Conservation (phyloP, 2,113 vertebrate genomes). For the Hepsetus odoe region DNA sequence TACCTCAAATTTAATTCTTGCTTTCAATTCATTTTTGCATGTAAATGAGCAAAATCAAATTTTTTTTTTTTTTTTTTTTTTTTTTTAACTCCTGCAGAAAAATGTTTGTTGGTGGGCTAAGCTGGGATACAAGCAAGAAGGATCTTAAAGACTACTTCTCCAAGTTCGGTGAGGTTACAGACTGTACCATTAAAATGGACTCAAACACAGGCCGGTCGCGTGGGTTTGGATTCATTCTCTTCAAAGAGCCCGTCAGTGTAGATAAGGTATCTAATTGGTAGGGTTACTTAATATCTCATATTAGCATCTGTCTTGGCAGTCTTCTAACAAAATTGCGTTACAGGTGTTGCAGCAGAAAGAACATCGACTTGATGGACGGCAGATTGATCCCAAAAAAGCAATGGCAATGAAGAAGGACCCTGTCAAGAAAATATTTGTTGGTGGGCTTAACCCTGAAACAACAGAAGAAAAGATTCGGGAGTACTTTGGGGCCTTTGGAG, state of each 20-base stretch:
- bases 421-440: constrained; percentile 98
- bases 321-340: background rate
- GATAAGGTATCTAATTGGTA: constrained; percentile 72
- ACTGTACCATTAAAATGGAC: constrained; percentile 99
- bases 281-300: background rate
- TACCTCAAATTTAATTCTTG: too few relatives aligned
- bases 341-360: constrained; percentile 98
- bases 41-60: too few relatives aligned
- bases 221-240: constrained; percentile 98
- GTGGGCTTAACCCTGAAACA: constrained; percentile 95
- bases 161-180: constrained; percentile 95
- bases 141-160: constrained; percentile 99
- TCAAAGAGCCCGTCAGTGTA: constrained; percentile 92
- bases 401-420: constrained; percentile 99
- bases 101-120: constrained; percentile 99
- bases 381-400: constrained; percentile 97
- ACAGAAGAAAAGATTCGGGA: constrained; percentile 95
- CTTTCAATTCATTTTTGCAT: too few relatives aligned
- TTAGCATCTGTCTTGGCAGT: background rate
- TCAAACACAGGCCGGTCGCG: constrained; percentile 94
- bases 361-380: constrained; percentile 92
- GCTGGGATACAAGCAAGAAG: constrained; percentile 99
- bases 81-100: constrained; percentile 75
- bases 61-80: too few relatives aligned
- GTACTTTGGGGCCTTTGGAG: constrained; percentile 94